phyloP scores from a whole-genome alignment of 1,140 invertebrate genomes.

The Pygmarrhopalites habei region DNA sequence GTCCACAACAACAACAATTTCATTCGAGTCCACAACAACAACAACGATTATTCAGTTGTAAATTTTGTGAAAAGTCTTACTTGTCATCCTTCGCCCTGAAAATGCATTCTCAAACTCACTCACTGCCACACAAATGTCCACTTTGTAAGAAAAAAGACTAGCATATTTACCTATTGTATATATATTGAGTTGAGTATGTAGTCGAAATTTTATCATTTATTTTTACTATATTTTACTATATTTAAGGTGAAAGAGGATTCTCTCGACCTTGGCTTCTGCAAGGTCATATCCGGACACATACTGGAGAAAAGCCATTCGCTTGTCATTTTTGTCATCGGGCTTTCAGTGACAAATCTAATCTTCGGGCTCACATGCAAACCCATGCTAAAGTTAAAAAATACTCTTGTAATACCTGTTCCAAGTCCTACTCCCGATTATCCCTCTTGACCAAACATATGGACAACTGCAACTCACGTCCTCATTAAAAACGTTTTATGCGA shows the following conservation, averaged over 20 bases:
- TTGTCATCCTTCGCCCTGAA: background rate
- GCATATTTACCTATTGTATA: too few species aligned
- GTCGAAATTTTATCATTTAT: too few species aligned
- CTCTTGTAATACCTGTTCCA: conserved; percentile 79
- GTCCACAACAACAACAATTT: too few species aligned
- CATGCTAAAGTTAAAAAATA: conserved; percentile 97
- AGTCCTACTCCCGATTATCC: conserved; percentile 42
- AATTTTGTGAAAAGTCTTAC: too few species aligned
- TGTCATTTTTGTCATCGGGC: conserved; percentile 89
- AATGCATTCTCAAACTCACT: background rate
- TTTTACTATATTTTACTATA: too few species aligned
- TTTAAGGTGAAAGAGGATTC: too few species aligned
- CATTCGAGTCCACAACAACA: too few species aligned
- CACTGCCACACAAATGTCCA: background rate
- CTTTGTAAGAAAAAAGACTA: background rate
- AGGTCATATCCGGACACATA: conserved; percentile 87
- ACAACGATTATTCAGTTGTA: too few species aligned
- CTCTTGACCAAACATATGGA: background rate
- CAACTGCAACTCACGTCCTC: too few species aligned
- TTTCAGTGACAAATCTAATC: conserved; percentile 91
- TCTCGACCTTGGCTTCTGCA: conserved; percentile 46
- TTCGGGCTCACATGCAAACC: conserved; percentile 91
- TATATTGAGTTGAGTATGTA: too few species aligned
- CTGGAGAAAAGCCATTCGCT: conserved; percentile 93
- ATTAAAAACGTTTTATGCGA: too few species aligned